Base-by-base conservation (phyloP, 2,797 vertebrate species). In the Premnoplex brunnescens region DNA sequence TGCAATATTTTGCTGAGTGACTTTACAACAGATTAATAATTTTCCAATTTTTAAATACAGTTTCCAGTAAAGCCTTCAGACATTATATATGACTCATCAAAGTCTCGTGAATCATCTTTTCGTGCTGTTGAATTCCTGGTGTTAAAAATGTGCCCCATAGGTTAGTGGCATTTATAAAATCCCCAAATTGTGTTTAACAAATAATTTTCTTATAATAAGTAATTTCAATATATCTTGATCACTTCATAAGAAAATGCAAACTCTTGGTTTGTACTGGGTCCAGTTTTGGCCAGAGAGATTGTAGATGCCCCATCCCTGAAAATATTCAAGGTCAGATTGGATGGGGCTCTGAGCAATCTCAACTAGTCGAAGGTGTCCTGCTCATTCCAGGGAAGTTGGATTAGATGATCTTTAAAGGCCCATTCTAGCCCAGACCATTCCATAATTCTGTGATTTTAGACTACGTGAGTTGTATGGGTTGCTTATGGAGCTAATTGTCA, bases 341-440 rank as follows among this genome's bases (percentile, higher is more conserved):
- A 60, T 0, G 0, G 15, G 6, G 5, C 34, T 82, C 14, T 87
- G 24, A 88, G 44, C n/a, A 51, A 68, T 21, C 5, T 37, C 24
- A n/a, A 27, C 49, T 48, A 19, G 13, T 10, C 32, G 54, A 46
- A 71, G 10, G 44, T 44, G 34, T 24, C 19, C 24, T 73, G 37
- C 4, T 56, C 11, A n/a, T 6, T 44, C 37, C 4, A 23, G 1
- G 0, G 12, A 10, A 58, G 3, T 36, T 73, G 46, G 15, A 69
- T 41, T 44, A 68, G 18, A 39, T 21, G 2, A 22, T 6, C 10
- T 77, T 62, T 77, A 48, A 66, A 58, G 6, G 17, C 44, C 51
- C 20, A 6, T 85, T 74, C 32, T 78, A 54, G 36, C 4, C 3
- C 66, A 56, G 80, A 23, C 3, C 2, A 8, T n/a, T 59, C 20